Base-by-base conservation (phyloP, 2,113 vertebrate genomes). In the Leucoraja erinaceus region DNA sequence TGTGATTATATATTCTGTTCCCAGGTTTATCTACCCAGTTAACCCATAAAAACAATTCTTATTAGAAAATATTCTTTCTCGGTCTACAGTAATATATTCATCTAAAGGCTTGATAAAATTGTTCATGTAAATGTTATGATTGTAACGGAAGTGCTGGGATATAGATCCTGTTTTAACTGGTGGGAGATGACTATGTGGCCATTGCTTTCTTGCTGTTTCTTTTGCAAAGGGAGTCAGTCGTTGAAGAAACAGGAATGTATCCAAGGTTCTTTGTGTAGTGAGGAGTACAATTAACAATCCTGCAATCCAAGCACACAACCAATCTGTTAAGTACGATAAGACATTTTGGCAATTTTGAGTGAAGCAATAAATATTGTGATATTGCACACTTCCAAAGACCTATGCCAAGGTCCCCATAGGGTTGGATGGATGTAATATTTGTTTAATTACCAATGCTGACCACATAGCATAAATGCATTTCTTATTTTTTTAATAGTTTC, bases 331-430 rank as follows among this genome's bases (percentile, higher is more conserved):
- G 12, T 61, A 86, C 61, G 56, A 84, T 84, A n/a, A n/a, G 28
- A 59, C 54, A 61, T 61, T 84, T 84, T 84, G 81, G 81, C 56
- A 31, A 28, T n/a, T 63, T 14, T 63, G 25, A 1, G 61, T 86
- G 4, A 31, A n/a, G 14, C 28, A 63, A 61, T 86, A 86, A 86
- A 86, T 86, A 31, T 25, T 86, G 83, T 86, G 83, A 86, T 86
- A 14, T 59, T 31, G 5, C 11, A 31, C 59, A 88, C 59, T 88
- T 88, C 56, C 22, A 20, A 66, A 31, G n/a, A 63, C 14, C 83
- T 63, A 63, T 66, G 28, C 59, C 83, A 86, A 14, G 28, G 61
- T 86, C 12, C 28, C 16, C 22, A 16, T 63, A 28, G 28, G 56
- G 59, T 63, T 63, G 83, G 28, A 86, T 61, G 10, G 61, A n/a